phyloP scores from a whole-genome alignment of 1,140 invertebrate species.

The Drosophila mojavensis region DNA sequence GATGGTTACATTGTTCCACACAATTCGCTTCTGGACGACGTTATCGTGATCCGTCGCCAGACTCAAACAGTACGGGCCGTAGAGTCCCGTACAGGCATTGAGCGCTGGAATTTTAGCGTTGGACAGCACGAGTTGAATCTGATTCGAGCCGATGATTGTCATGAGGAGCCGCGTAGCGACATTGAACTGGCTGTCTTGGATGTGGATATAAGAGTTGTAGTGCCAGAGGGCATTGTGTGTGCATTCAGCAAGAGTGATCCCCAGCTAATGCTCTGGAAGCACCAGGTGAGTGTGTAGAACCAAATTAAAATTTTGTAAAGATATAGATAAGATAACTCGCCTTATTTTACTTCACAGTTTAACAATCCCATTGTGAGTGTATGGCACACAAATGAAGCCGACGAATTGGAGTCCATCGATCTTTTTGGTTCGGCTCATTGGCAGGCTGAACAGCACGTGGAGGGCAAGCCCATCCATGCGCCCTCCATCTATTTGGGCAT shows the following conservation, averaged over 20 bases:
- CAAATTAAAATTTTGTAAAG: background rate
- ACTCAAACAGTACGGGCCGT: conserved; percentile 94
- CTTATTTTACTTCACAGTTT: conserved; percentile 86
- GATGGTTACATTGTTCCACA: conserved; percentile 70
- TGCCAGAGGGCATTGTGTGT: conserved; percentile 91
- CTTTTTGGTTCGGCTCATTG: conserved; percentile 88
- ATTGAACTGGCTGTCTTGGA: conserved; percentile 84
- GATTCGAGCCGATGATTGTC: conserved; percentile 85
- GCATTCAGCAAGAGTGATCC: conserved; percentile 86
- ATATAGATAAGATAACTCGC: no score
- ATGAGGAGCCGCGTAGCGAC: conserved; percentile 77
- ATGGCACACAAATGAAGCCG: conserved; percentile 89
- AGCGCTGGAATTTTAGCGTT: conserved; percentile 98
- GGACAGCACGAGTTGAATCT: conserved; percentile 92
- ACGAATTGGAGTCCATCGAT: conserved; percentile 89
- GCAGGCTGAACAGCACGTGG: conserved; percentile 66
- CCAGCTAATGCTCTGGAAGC: conserved; percentile 87
- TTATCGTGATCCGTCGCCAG: conserved; percentile 91
- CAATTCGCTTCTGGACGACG: conserved; percentile 86
- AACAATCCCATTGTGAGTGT: conserved; percentile 92
- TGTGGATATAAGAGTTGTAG: conserved; percentile 87
- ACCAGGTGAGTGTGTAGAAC: conserved; percentile 85
- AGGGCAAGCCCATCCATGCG: conserved; percentile 40
- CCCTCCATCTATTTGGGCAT: conserved; percentile 94
- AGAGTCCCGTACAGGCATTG: conserved; percentile 91